Base-by-base conservation (phyloP, 2,113 vertebrate species). In the Amphiprion percula region DNA sequence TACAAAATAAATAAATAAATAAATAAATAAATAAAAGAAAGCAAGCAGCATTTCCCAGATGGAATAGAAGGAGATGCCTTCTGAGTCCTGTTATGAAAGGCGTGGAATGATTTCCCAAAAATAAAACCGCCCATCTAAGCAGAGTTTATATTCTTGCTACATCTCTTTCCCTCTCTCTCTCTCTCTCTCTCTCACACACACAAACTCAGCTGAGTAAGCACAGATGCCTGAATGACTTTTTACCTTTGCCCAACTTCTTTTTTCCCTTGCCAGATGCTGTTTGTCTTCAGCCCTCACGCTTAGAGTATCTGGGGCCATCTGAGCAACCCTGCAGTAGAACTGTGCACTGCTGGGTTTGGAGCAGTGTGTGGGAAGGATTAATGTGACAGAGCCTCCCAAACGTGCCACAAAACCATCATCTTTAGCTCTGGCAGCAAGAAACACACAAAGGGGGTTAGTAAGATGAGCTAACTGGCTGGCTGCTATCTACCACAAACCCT, bases 351-450 rank as follows among this genome's bases (percentile, higher is more conserved):
- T 58, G 85, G 81, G 69, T 89, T 83, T 76, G 58, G 47, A 79
- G 78, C 67, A 7, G 67, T 68, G 73, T 74, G 80, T 85, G 68
- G 74, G 80, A 74, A 81, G 83, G 90, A 88, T 87, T 91, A 80
- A 81, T 82, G 70, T 87, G 89, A 90, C 88, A 86, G 78, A 73
- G 79, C 74, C 77, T 72, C 72, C 77, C 78, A 79, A 82, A 88
- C 68, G 75, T 79, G 84, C 81, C 65, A 85, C 84, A 86, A 86
- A 90, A 87, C 78, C 74, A 86, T 94, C 89, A 92, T 94, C 90
- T 90, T 86, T 83, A 83, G 56, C 65, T 79, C 82, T 87, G 81
- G 80, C 77, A 86, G 90, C 85, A 77, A 80, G 81, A 74, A 86
- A 69, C 33, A 70, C 86, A 91, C 87, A 87, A 87, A 90, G 76